A percentile compares a stretch with the other conserved stretches of the same genome.
Evolutionary conservation across 1,140 invertebrate genomes (phyloP).

Genomic region (Trinorchestia longiramus): DNA sequence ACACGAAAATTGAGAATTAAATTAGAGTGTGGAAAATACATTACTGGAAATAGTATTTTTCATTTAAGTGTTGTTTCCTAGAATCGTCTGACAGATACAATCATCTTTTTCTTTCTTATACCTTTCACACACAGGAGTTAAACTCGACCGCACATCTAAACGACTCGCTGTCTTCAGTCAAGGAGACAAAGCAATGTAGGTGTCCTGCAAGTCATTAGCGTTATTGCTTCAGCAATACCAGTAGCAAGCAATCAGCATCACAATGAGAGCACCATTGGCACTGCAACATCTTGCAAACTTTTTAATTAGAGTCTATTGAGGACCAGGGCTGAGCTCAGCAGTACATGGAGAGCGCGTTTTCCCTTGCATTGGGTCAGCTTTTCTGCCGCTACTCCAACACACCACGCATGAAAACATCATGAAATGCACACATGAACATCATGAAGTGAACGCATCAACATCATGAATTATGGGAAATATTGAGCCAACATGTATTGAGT

Average conservation of each 20-base stretch:
- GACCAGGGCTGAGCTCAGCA: background rate
- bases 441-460: background rate
- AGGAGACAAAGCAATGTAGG: background rate
- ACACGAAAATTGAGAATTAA: background rate
- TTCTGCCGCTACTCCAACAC: background rate
- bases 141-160: background rate
- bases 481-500: background rate
- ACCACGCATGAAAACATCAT: too few species aligned
- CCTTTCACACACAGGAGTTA: background rate
- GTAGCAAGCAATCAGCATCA: slow-evolving; percentile 35
- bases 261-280: slow-evolving; percentile 3
- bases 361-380: background rate
- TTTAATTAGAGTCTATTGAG: slow-evolving; percentile 35
- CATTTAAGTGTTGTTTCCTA: background rate
- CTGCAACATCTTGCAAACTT: background rate
- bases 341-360: background rate
- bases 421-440: background rate
- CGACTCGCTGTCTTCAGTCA: background rate
- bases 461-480: background rate
- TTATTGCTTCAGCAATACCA: slow-evolving; percentile 20
- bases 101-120: background rate
- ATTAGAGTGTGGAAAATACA: background rate
- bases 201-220: background rate
- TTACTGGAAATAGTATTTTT: background rate
- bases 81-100: background rate